These are phyloP conservation scores for Augochlora pura DNA, from an alignment of 1,140 invertebrate species.

Conservation along the genomic window DNA sequence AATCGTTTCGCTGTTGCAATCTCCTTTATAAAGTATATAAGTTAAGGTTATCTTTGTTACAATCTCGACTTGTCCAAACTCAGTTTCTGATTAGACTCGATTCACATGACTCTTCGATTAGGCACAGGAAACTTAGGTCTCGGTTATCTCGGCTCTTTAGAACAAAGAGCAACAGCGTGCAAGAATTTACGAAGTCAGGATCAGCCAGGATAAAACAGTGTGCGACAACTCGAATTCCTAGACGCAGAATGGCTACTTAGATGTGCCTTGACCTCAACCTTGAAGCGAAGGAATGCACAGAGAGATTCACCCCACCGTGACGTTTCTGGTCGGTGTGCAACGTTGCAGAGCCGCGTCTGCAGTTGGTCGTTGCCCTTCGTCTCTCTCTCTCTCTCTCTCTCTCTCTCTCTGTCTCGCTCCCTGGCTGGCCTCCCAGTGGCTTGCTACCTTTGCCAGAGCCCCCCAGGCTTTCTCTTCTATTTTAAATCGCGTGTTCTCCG, in stretches of 20 bases:
- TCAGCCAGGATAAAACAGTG: background rate
- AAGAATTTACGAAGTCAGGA: too few relatives aligned
- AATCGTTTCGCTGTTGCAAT: too few relatives aligned
- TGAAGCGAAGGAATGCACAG: constrained; percentile 70
- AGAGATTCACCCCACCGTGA: constrained; percentile 62
- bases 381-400: constrained; percentile 29
- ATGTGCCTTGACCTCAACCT: constrained; percentile 76
- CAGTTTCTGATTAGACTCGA: too few relatives aligned
- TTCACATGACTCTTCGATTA: too few relatives aligned
- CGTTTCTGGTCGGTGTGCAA: constrained; percentile 47
- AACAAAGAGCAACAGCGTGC: too few relatives aligned
- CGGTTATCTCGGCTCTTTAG: too few relatives aligned
- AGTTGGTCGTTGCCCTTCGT: constrained; percentile 59
- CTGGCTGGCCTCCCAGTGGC: constrained; percentile 14
- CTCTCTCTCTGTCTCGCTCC: background rate
- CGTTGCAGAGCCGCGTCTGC: constrained; percentile 44
- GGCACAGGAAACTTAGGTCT: too few relatives aligned
- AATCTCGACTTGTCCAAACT: too few relatives aligned
- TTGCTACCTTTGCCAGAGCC: constrained; percentile 3
- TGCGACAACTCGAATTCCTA: constrained; percentile 6
- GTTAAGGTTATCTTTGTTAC: too few relatives aligned
- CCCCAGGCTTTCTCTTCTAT: constrained; percentile 18
- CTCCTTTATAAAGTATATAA: too few relatives aligned
- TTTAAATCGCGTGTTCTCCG: constrained; percentile 19
- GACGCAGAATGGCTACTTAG: constrained; percentile 62